Percentiles rank a stretch among this genome's conserved stretches.
These are phyloP conservation scores for Pelobates fuscus DNA, from an alignment of 2,113 vertebrate species.

Conservation along the genomic window DNA sequence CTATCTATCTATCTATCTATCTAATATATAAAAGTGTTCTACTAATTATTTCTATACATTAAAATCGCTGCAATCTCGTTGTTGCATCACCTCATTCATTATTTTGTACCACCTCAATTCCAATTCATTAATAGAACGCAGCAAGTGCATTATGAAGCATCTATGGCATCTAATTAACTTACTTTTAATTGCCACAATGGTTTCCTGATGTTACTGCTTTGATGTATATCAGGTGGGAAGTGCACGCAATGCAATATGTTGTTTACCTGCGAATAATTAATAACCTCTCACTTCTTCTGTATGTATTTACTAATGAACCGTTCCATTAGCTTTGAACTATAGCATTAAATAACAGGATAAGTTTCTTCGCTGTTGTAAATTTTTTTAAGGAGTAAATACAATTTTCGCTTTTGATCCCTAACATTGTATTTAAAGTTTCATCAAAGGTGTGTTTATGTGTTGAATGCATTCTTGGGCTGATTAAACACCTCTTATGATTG, in stretches of 20 bases:
- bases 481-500: slow-evolving; percentile 35
- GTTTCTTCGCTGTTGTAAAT: background rate
- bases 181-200: background rate
- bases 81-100: too few species aligned
- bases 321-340: slow-evolving; percentile 35
- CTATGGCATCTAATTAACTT: too few species aligned
- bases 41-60: too few species aligned
- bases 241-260: background rate
- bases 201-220: background rate
- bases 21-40: too few species aligned
- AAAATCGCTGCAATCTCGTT: too few species aligned
- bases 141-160: too few species aligned
- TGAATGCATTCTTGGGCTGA: slow-evolving; percentile 36
- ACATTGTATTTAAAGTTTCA: slow-evolving; percentile 41
- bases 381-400: background rate
- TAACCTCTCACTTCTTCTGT: slow-evolving; percentile 4
- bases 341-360: slow-evolving; percentile 35
- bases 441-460: slow-evolving; percentile 35
- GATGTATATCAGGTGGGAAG: background rate
- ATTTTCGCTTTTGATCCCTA: slow-evolving; percentile 16
- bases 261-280: slow-evolving; percentile 34
- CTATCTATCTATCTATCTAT: too few species aligned
- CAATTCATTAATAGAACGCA: too few species aligned
- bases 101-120: too few species aligned
- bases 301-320: slow-evolving; percentile 3